These are phyloP conservation scores for Diabrotica virgifera DNA, from an alignment of 1,140 invertebrate genomes.

Conservation along the genomic window DNA sequence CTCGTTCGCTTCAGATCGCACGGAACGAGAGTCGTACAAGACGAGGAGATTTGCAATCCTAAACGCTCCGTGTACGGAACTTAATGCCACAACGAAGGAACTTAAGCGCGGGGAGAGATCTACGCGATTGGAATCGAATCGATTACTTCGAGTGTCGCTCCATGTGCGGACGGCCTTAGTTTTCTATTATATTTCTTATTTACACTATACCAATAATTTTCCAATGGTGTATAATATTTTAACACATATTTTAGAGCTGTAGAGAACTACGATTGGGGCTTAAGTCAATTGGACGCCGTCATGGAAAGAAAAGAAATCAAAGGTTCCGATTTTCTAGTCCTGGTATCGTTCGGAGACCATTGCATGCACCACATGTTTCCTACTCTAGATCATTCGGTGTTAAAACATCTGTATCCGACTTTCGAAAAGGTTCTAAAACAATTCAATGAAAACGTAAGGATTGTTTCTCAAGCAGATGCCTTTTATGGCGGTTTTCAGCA, in stretches of 20 bases:
- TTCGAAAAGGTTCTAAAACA: conserved; percentile 67
- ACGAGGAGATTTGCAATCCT: too few relatives aligned
- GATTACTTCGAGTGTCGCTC: too few relatives aligned
- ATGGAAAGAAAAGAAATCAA: conserved; percentile 70
- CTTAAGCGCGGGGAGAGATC: too few relatives aligned
- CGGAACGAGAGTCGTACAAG: too few relatives aligned
- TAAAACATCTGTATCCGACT: conserved; percentile 63
- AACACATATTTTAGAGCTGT: conserved; percentile 26
- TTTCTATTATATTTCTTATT: too few relatives aligned
- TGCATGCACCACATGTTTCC: conserved; percentile 79
- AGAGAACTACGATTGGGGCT: conserved; percentile 66
- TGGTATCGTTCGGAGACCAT: conserved; percentile 76
- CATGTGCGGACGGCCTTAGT: too few relatives aligned
- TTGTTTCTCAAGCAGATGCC: conserved; percentile 58
- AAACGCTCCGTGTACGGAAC: too few relatives aligned
- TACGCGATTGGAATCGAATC: too few relatives aligned
- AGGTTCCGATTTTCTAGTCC: conserved; percentile 61
- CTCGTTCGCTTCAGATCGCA: too few relatives aligned
- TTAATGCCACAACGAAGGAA: too few relatives aligned
- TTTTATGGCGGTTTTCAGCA: conserved; percentile 68
- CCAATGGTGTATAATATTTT: too few relatives aligned
- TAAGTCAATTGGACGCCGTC: conserved; percentile 73
- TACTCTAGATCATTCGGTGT: conserved; percentile 71
- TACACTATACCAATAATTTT: too few relatives aligned
- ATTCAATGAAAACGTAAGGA: conserved; percentile 59